Evolutionary conservation across 2,797 vertebrate species (phyloP), one percentile per base, ranked within the genome.

Genomic region (Xerus rutilus): DNA sequence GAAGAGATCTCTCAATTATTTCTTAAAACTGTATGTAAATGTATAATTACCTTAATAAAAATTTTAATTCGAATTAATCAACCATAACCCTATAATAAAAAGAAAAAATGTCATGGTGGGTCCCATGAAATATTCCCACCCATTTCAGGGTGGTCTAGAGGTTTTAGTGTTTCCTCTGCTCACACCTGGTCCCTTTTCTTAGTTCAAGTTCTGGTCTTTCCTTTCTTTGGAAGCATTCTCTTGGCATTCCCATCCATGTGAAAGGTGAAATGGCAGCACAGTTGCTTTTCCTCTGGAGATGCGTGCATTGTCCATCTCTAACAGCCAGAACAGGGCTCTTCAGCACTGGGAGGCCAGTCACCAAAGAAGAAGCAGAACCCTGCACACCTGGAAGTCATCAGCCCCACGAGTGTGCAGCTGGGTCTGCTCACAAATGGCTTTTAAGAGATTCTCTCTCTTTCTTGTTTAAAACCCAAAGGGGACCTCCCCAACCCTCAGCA

Each of bases 81-180:
- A 35, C 32, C 30, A 70, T 67, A 54, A 67, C 39, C 15, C 73
- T 85, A 18, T 52, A 70, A 64, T 69, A 65, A 64, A 64, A 39
- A 17, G 25, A 28, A 84, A 54, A 79, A 59, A 9, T 4, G 0
- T 23, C 20, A 25, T 3, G 18, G 49, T 3, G 4, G 62, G 4
- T n/a, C 39, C 52, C 18, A 0, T 15, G 81, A 59, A 1, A 13
- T 65, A 18, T 73, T n/a, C 28, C 39, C 39, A 28, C 20, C 43
- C 11, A 10, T 0, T n/a, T 77, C 4, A 4, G n/a, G 30, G 25
- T 17, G 3, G 0, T 35, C 35, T 3, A 8, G 32, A 21, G 13
- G 10, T 69, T 35, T 76, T 7, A 3, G 0, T 11, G 49, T 64
- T 85, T 32, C 17, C 32, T 39, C 69, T 7, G 1, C 64, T 45